Conservation (phyloP, 2,113 vertebrate species). For the Jaculus jaculus region DNA sequence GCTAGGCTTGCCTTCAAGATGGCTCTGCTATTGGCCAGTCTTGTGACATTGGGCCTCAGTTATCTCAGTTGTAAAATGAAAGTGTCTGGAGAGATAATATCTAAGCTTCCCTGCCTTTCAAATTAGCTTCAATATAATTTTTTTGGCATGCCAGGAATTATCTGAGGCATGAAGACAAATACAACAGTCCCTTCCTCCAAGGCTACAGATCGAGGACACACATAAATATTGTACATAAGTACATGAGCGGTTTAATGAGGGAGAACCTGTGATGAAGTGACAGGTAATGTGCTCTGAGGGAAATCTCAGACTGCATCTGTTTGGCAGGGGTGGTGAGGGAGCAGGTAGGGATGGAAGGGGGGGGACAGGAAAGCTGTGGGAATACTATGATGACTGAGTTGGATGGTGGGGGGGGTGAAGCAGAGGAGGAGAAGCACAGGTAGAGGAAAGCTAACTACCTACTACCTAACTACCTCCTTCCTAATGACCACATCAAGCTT, state of each 20-base stretch:
- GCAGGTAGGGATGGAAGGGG: fast-evolving
- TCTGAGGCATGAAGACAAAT: neutral
- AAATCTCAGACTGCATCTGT: neutral
- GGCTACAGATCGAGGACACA: neutral
- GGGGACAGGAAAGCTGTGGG: no score
- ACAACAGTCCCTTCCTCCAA: neutral
- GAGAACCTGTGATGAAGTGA: neutral
- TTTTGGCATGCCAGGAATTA: neutral
- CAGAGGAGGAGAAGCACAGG: neutral
- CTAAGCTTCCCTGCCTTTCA: neutral
- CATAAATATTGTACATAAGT: neutral
- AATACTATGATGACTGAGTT: neutral
- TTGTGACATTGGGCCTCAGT: neutral
- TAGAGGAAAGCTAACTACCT: neutral
- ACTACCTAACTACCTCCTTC: fast-evolving
- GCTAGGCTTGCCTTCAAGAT: neutral
- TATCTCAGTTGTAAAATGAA: constrained; percentile 1
- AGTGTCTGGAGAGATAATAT: neutral
- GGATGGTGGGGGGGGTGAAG: neutral
- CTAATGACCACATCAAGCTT: neutral
- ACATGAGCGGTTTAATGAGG: neutral
- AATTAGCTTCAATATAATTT: neutral
- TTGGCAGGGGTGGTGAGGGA: neutral
- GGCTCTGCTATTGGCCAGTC: neutral
- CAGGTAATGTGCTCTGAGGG: neutral